Conservation (phyloP, 2,888 invertebrate species). For the Ochropleura plecta region DNA sequence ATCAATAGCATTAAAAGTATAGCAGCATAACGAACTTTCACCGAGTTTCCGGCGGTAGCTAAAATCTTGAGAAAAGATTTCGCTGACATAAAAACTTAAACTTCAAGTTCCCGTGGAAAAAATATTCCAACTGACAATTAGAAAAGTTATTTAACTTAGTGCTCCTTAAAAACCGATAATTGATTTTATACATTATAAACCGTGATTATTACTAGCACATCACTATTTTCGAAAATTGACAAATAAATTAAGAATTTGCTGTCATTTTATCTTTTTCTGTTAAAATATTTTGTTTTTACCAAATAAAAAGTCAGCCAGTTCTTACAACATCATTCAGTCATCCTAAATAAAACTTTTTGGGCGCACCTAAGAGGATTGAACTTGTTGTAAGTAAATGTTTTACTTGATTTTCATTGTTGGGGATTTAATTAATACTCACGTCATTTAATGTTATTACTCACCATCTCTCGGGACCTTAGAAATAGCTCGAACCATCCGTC, state of each 20-base stretch:
- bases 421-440: slow-evolving; percentile 40
- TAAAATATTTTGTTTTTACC: slow-evolving; percentile 35
- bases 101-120: slow-evolving; percentile 60
- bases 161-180: slow-evolving; percentile 38
- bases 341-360: slow-evolving; percentile 52
- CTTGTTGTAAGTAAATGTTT: slow-evolving; percentile 27
- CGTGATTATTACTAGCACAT: slow-evolving; percentile 58
- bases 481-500: slow-evolving; percentile 84
- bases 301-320: slow-evolving; percentile 55
- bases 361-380: slow-evolving; percentile 11
- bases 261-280: slow-evolving; percentile 47
- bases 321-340: slow-evolving; percentile 20
- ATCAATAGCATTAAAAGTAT: slow-evolving; percentile 86
- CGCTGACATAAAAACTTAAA: slow-evolving; percentile 72
- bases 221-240: slow-evolving; percentile 77
- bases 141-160: neutral
- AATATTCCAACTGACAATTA: neutral
- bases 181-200: slow-evolving; percentile 9
- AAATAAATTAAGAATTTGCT: slow-evolving; percentile 43
- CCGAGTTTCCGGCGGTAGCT: slow-evolving; percentile 80
- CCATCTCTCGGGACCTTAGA: slow-evolving; percentile 79
- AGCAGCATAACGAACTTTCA: slow-evolving; percentile 84
- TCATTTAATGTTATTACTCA: slow-evolving; percentile 68
- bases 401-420: slow-evolving; percentile 58
- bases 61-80: slow-evolving; percentile 78